These are phyloP conservation scores for Nansenia antarctica DNA, from an alignment of 2,113 vertebrate genomes.

Conservation along the genomic window DNA sequence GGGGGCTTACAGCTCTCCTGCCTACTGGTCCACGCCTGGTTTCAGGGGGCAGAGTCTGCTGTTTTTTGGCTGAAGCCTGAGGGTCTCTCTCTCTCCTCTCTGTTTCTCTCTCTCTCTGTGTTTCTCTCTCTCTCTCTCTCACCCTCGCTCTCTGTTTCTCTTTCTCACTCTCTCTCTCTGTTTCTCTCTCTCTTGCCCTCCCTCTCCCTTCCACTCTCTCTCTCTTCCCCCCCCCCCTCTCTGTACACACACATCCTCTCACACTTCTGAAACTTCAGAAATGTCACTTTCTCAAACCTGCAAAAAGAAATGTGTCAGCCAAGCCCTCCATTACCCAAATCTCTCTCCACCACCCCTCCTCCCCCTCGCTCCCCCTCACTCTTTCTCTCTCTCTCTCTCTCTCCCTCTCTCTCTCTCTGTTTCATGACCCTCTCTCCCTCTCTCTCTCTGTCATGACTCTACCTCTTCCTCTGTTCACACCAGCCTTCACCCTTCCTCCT, in stretches of 20 bases:
- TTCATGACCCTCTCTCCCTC: no score
- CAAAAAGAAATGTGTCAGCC: conserved; percentile 34
- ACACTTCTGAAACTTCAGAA: conserved; percentile 61
- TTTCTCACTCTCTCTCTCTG: background rate
- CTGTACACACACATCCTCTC: background rate
- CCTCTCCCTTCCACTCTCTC: no score
- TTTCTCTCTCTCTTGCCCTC: no score
- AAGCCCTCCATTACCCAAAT: conserved; percentile 34
- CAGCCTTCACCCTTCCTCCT: no score
- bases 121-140: no score
- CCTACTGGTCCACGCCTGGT: conserved; percentile 54
- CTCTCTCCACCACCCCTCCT: background rate
- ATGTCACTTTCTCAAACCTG: conserved; percentile 49
- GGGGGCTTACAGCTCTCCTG: conserved; percentile 65
- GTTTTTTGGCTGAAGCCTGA: conserved; percentile 67
- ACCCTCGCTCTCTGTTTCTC: no score
- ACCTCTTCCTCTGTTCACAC: no score
- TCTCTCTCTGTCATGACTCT: no score
- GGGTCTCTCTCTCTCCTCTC: background rate
- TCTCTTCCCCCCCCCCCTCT: no score
- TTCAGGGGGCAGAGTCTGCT: conserved; percentile 56
- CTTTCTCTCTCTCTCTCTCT: no score
- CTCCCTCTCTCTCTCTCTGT: no score
- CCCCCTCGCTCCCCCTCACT: background rate
- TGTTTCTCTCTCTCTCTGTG: no score